Conservation (phyloP, 2,797 vertebrate genomes). For the Hydrophis major region DNA sequence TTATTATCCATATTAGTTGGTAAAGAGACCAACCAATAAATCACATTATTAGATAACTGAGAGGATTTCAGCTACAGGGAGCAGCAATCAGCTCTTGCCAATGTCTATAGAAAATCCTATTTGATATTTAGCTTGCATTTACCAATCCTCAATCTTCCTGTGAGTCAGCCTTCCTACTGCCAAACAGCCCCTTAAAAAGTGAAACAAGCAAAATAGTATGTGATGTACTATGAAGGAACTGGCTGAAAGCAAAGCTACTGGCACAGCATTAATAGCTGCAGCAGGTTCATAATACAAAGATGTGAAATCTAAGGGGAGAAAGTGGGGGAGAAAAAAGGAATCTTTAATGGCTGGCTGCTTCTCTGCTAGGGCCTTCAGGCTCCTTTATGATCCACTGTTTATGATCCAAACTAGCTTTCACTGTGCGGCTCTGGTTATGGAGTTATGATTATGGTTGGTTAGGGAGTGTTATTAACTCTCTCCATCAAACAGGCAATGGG, state of each 20-base stretch:
- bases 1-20: not conserved
- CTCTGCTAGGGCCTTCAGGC: not conserved
- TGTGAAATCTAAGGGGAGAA: not conserved
- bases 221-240: not conserved
- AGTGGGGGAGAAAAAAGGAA: not conserved
- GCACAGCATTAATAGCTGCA: not conserved
- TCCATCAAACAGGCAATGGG: not conserved
- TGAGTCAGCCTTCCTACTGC: not conserved
- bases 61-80: not conserved
- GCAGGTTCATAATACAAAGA: not conserved
- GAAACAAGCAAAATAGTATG: not conserved
- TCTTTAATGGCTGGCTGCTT: not conserved
- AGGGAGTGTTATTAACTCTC: not conserved
- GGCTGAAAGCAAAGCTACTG: not conserved
- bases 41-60: not conserved
- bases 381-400: not conserved
- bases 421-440: not conserved
- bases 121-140: not conserved
- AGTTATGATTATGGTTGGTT: not conserved
- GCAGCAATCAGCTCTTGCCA: not conserved
- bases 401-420: not conserved
- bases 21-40: constrained; percentile 4
- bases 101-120: not conserved
- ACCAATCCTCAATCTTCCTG: not conserved
- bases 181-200: not conserved